Evolutionary conservation across 1,140 invertebrate genomes (phyloP).

Genomic region (Scaptodrosophila lebanonensis): DNA sequence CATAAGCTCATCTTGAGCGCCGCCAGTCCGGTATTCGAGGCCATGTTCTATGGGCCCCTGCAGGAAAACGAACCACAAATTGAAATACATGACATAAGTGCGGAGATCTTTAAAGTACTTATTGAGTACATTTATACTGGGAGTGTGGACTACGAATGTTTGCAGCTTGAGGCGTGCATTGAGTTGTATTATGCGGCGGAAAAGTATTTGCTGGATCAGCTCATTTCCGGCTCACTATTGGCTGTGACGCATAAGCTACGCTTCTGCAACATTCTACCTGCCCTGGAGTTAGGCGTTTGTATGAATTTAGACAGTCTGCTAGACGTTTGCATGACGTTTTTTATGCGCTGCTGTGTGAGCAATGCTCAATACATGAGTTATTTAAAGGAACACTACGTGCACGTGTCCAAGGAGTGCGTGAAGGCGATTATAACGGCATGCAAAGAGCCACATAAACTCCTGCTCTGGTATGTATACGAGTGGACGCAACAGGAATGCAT

Average conservation of each 20-base stretch:
- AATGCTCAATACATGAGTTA: conserved; percentile 62
- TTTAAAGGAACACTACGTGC: conserved; percentile 59
- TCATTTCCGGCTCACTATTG: conserved; percentile 48
- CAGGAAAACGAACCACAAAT: conserved; percentile 78
- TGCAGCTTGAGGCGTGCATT: conserved; percentile 60
- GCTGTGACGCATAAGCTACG: conserved; percentile 58
- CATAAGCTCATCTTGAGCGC: conserved; percentile 84
- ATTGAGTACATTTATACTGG: conserved; percentile 67
- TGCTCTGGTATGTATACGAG: conserved; percentile 70
- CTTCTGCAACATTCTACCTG: conserved; percentile 67
- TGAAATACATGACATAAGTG: conserved; percentile 68
- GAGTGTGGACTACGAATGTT: conserved; percentile 41
- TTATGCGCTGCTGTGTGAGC: conserved; percentile 67
- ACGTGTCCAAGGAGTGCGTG: conserved; percentile 72
- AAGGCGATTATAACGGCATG: conserved; percentile 66
- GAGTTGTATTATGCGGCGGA: conserved; percentile 74
- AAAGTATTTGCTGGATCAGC: conserved; percentile 69
- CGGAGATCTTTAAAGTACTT: conserved; percentile 57
- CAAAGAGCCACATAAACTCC: conserved; percentile 61
- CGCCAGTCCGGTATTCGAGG: conserved; percentile 86
- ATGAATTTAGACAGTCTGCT: conserved; percentile 66
- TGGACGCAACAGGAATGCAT: conserved; percentile 74
- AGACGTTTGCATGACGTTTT: conserved; percentile 67
- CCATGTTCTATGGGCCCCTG: conserved; percentile 84
- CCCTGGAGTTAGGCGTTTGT: conserved; percentile 63